Percentiles rank a stretch among this genome's conserved stretches.
Conservation (phyloP, 2,113 vertebrate species). For the Chaetorhynchus papuensis region DNA sequence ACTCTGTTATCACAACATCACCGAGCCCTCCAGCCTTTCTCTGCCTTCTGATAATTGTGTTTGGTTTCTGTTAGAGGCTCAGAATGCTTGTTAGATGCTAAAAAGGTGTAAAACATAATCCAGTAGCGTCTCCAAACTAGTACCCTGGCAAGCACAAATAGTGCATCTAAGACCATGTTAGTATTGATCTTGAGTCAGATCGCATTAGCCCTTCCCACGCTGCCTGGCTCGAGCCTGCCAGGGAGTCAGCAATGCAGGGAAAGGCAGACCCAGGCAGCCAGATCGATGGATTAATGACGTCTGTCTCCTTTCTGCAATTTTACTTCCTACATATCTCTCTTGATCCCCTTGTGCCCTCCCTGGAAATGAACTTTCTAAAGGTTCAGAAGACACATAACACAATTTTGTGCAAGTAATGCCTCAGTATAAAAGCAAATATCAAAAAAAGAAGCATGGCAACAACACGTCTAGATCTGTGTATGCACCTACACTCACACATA, state of each 20-base stretch:
- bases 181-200: constrained; percentile 66
- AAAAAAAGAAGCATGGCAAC: background rate
- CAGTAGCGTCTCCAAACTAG: constrained; percentile 55
- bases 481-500: background rate
- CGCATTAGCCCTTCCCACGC: constrained; percentile 42
- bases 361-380: background rate
- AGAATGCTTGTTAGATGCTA: constrained; percentile 51
- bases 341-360: background rate
- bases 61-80: constrained; percentile 28
- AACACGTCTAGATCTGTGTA: background rate
- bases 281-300: constrained; percentile 61
- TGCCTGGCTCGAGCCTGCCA: constrained; percentile 44
- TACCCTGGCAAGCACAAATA: constrained; percentile 54
- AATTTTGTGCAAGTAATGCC: background rate
- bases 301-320: constrained; percentile 50
- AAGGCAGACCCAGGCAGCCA: constrained; percentile 21
- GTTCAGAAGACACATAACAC: background rate
- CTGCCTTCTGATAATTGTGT: constrained; percentile 36
- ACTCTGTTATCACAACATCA: background rate
- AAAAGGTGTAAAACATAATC: constrained; percentile 65
- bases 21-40: background rate
- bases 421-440: background rate
- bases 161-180: constrained; percentile 61
- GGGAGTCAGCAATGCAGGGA: constrained; percentile 49
- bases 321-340: constrained; percentile 11